Evolutionary conservation across 2,113 vertebrate species (phyloP), one percentile per base, ranked within the genome.

Genomic region (Aepyceros melampus): DNA sequence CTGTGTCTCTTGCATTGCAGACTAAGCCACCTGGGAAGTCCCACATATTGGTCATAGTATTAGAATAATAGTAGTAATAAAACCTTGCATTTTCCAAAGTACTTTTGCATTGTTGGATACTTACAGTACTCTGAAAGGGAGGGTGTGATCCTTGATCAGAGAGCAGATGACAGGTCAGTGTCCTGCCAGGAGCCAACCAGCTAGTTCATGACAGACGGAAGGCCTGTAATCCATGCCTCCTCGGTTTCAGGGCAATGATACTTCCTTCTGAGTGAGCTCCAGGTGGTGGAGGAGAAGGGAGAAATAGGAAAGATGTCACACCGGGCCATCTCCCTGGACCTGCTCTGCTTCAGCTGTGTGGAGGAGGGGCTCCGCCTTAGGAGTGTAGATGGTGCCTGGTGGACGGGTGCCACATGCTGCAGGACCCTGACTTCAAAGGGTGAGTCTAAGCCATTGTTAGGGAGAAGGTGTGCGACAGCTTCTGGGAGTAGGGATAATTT

Each of bases 161-260:
- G 45, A 81, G 45, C 16, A 81, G 76, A 11, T 40, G 43, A 88
- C n/a, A 53, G 33, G 5, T 62, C 16, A 12, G 40, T 49, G 27
- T 33, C 53, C 40, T 87, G 33, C 56, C 29, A 47, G 56, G 29
- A 76, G 49, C 33, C 62, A 19, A 2, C 1, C 15, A 2, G 16
- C 23, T 76, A 4, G 74, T 64, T 8, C 4, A 6, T 51, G 53
- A 56, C 86, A 92, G 56, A n/a, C 31, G 55, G 15, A 27, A 21
- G 17, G n/a, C 51, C n/a, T 0, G 0, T 33, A 8, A 7, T 56
- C 51, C 7, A 0, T 2, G 51, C 40, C 25, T 58, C 31, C 87
- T 19, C 89, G 25, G 62, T 47, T 47, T 19, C 33, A 83, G 67
- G 86, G 40, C 33, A 51, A 36, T 27, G 84, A 23, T 23, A 14